Base-by-base conservation (phyloP, 1,140 invertebrate species). In the Plodia interpunctella region DNA sequence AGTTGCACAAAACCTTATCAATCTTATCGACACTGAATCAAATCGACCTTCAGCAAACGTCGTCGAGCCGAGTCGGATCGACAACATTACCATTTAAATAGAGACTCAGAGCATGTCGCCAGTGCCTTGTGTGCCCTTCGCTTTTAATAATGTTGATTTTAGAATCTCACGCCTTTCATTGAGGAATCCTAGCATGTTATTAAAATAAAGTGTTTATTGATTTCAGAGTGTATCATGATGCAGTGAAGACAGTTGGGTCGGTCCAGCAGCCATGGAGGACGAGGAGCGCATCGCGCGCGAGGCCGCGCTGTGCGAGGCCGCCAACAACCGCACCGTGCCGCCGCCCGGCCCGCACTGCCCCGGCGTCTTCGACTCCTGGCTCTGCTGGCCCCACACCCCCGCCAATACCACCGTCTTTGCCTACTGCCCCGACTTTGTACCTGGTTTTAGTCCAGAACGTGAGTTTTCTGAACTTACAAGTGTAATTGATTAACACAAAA, bases 341-440 rank as follows among this genome's bases (percentile, higher is more conserved):
- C 78, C 74, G 0, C 2, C 65, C 13, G 76, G 76, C 44, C 67
- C 90, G 28, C 94, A 93, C 78, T 97, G 96, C 81, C 90, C 90
- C 21, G 91, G 93, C 54, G 92, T 92, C 2, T 98, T 95, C 87
- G 96, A 98, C 87, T 94, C 94, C 49, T 97, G 96, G 95, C 92
- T 93, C 5, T 98, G 96, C 79, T 97, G 96, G 96, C 94, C 95
- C 19, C 92, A 94, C 75, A 97, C 96, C 5, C 88, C 91, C 6
- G 95, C 96, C 19, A 95, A 95, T 70, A 80, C 84, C 50, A 92
- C 91, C 25, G 95, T 93, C 8, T 93, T 91, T 72, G 92, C 92
- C 44, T 90, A 90, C 11, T 97, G 96, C 87, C 96, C 96, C 13
- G 88, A 85, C 59, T 97, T 96, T 77, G 92, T 96, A 65, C 92